Base-by-base conservation (phyloP, 2,888 invertebrate species). In the Lepas anatifera region DNA sequence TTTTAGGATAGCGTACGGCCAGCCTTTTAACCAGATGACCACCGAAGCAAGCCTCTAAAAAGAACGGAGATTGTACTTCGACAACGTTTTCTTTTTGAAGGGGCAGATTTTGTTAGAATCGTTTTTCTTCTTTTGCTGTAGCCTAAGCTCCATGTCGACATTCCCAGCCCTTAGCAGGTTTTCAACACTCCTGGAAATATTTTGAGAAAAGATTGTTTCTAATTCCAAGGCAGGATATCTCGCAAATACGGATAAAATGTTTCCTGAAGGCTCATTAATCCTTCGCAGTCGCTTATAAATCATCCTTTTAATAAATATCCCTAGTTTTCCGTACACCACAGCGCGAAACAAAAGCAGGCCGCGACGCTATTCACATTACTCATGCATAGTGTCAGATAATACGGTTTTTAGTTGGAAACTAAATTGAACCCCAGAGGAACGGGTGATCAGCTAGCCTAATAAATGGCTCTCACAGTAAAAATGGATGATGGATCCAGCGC, bases 381-480 rank as follows among this genome's bases (percentile, higher is more conserved):
- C 58, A 58, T 58, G 58, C 58, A 58, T 58, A 35, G 58, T 58
- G 58, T 58, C 58, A 22, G 58, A 58, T 58, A 58, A 58, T 58
- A 58, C 35, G 58, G 32, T 58, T 58, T 58, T 58, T 58, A 32
- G 58, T 35, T 58, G 58, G 32, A 58, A 58, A 32, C 58, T 58
- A 58, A 58, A 58, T 58, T 58, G 58, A 58, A 58, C 32, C 58
- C 18, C 32, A 32, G 58, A 58, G 58, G 35, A 58, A 58, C 29
- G 58, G 25, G 35, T 35, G 58, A 58, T 58, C 58, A 58, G 58
- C 2, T 22, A 6, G n/a, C 32, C 32, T 58, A 35, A 58, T 58
- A 58, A 58, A 58, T 58, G 58, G 58, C 32, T 35, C 58, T 35
- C 13, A 10, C 4, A 32, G 58, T 18, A 58, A 58, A 58, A 58